Evolutionary conservation across 2,113 vertebrate genomes (phyloP).

Genomic region (Neodontobutis hainanensis): DNA sequence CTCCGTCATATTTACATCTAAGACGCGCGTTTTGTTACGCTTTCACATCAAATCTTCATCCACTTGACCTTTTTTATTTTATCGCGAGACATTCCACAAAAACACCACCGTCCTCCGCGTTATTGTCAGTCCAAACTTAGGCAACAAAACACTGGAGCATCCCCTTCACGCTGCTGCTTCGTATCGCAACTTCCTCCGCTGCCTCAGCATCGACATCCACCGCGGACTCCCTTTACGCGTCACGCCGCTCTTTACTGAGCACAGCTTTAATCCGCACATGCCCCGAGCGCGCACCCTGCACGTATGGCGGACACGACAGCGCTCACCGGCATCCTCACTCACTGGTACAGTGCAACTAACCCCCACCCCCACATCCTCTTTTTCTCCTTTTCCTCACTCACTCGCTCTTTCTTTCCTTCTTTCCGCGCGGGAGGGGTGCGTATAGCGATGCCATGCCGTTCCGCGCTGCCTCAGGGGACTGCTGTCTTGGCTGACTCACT

Average conservation of each 20-base stretch:
- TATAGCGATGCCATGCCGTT: conserved; percentile 23
- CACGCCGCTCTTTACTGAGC: conserved; percentile 36
- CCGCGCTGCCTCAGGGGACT: conserved; percentile 44
- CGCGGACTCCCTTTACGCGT: conserved; percentile 37
- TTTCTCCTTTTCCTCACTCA: not conserved
- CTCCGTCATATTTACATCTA: conserved; percentile 49
- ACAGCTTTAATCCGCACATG: conserved; percentile 40
- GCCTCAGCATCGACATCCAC: conserved; percentile 45
- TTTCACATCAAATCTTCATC: conserved; percentile 22
- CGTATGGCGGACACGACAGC: conserved; percentile 43
- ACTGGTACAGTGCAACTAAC: conserved; percentile 44
- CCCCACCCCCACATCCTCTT: conserved; percentile 12
- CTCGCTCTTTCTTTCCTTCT: conserved; percentile 23
- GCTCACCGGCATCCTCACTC: conserved; percentile 53
- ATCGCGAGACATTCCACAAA: conserved; percentile 17
- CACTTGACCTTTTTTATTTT: conserved; percentile 23
- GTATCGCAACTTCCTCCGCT: conserved; percentile 57
- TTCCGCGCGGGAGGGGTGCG: conserved; percentile 58
- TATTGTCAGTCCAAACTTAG: conserved; percentile 41
- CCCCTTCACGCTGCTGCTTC: conserved; percentile 39
- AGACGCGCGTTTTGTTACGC: conserved; percentile 42
- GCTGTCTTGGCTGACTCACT: conserved; percentile 53
- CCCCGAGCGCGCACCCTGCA: conserved; percentile 40
- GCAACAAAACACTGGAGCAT: conserved; percentile 38
- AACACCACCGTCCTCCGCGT: conserved; percentile 4